Conservation (phyloP, 1,140 invertebrate genomes). For the Pteromalus puparum region DNA sequence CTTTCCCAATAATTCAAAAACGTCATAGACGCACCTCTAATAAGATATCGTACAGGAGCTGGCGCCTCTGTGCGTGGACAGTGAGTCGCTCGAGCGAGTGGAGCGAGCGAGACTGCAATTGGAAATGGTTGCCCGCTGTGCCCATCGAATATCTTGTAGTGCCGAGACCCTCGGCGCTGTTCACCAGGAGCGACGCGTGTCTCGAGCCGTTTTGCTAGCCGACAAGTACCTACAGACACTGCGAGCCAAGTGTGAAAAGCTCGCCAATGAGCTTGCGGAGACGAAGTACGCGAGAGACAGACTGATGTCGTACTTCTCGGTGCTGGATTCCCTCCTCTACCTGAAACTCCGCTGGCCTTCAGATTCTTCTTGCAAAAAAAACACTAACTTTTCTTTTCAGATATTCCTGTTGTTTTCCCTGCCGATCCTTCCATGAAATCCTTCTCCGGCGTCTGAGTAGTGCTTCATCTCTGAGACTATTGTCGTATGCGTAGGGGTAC, state of each 20-base stretch:
- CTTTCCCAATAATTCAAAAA: not conserved
- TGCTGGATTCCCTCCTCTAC: slow-evolving; percentile 14
- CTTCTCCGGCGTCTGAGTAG: not conserved
- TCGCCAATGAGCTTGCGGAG: slow-evolving; percentile 66
- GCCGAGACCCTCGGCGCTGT: slow-evolving; percentile 71
- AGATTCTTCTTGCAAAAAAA: not conserved
- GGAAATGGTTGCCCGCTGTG: slow-evolving; percentile 68
- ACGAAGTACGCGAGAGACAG: slow-evolving; percentile 66
- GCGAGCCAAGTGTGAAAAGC: slow-evolving; percentile 67
- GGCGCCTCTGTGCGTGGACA: slow-evolving; percentile 69
- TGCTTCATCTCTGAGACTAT: not conserved
- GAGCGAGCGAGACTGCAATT: slow-evolving; percentile 68
- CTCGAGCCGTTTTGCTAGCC: slow-evolving; percentile 64
- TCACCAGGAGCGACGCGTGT: slow-evolving; percentile 69
- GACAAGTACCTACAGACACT: slow-evolving; percentile 69
- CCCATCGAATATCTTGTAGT: slow-evolving; percentile 67
- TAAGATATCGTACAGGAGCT: slow-evolving; percentile 64
- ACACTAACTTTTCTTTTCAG: not conserved
- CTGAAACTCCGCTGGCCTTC: too few species aligned
- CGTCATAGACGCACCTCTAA: not conserved
- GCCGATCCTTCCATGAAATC: not conserved
- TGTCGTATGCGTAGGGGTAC: not conserved
- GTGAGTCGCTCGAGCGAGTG: slow-evolving; percentile 70
- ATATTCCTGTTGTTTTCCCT: not conserved
- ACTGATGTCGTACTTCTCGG: slow-evolving; percentile 20